phyloP scores from a whole-genome alignment of 2,113 vertebrate genomes.

The Uria aalge region DNA sequence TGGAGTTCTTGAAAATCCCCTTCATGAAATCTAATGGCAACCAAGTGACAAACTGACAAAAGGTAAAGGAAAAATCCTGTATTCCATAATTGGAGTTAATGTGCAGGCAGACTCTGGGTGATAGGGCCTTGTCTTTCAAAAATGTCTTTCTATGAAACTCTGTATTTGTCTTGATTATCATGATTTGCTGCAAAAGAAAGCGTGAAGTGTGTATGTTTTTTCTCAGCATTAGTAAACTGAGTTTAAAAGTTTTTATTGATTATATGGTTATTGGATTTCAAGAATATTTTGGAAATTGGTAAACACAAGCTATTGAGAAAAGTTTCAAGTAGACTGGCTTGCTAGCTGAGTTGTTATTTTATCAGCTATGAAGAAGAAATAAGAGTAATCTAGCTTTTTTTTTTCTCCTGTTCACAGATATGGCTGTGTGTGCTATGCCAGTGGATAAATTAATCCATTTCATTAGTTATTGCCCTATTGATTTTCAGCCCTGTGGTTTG shows the following conservation, averaged over 20 bases:
- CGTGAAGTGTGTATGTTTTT: neutral
- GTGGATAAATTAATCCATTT: conserved; percentile 43
- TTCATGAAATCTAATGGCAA: conserved; percentile 38
- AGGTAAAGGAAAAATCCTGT: neutral
- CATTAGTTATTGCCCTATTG: conserved; percentile 24
- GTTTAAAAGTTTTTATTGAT: neutral
- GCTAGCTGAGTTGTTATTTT: neutral
- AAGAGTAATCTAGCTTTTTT: conserved; percentile 45
- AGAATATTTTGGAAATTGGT: neutral
- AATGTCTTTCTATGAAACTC: neutral
- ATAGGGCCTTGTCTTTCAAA: conserved; percentile 34
- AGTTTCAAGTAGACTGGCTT: neutral
- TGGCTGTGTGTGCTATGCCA: neutral
- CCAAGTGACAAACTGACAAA: conserved; percentile 14
- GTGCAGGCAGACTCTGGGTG: neutral
- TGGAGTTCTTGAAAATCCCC: conserved; percentile 55
- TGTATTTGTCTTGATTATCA: conserved; percentile 6
- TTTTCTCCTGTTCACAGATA: conserved; percentile 2
- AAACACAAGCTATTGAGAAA: neutral
- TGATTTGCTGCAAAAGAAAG: conserved; percentile 40
- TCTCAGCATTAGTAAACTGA: neutral
- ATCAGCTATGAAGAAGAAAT: conserved; percentile 29
- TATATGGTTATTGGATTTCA: neutral
- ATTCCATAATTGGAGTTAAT: conserved; percentile 23
- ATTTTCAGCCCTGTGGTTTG: conserved; percentile 68